phyloP scores from a whole-genome alignment of 2,888 invertebrate genomes.

The Tuta absoluta region DNA sequence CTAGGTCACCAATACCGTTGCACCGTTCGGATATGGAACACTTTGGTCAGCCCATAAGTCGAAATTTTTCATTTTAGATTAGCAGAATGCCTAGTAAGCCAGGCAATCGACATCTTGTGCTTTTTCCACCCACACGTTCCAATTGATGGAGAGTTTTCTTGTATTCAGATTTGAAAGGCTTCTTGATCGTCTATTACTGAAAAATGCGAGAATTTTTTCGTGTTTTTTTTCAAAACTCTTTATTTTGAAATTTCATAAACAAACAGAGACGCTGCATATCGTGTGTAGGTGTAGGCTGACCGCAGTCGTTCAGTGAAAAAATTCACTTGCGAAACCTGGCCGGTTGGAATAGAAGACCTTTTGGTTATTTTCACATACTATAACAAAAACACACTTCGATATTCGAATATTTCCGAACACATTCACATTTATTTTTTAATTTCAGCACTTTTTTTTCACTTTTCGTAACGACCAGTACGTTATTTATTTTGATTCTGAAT shows the following conservation, averaged over 20 bases:
- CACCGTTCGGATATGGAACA: slow-evolving; percentile 36
- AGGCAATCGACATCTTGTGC: not conserved
- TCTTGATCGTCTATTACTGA: not conserved
- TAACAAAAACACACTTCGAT: slow-evolving; percentile 2
- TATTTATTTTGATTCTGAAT: slow-evolving; percentile 61
- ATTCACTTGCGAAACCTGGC: slow-evolving; percentile 36
- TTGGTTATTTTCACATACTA: not conserved
- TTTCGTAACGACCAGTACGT: slow-evolving; percentile 7
- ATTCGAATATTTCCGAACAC: slow-evolving; percentile 11
- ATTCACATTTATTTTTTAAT: not conserved
- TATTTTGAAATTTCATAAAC: not conserved
- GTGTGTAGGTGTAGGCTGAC: slow-evolving; percentile 24
- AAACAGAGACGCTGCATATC: slow-evolving; percentile 26
- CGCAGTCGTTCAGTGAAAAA: slow-evolving; percentile 12
- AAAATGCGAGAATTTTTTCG: not conserved
- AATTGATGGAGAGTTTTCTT: not conserved
- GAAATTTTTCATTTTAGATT: not conserved
- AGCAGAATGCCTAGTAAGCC: not conserved
- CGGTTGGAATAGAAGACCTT: slow-evolving; percentile 21
- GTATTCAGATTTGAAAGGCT: not conserved
- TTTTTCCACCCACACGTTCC: not conserved
- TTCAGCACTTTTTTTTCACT: slow-evolving; percentile 1
- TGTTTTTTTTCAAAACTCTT: no score
- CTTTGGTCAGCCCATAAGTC: not conserved
- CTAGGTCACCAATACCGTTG: slow-evolving; percentile 54